phyloP scores from a whole-genome alignment of 2,113 vertebrate species.

The Suricata suricatta region DNA sequence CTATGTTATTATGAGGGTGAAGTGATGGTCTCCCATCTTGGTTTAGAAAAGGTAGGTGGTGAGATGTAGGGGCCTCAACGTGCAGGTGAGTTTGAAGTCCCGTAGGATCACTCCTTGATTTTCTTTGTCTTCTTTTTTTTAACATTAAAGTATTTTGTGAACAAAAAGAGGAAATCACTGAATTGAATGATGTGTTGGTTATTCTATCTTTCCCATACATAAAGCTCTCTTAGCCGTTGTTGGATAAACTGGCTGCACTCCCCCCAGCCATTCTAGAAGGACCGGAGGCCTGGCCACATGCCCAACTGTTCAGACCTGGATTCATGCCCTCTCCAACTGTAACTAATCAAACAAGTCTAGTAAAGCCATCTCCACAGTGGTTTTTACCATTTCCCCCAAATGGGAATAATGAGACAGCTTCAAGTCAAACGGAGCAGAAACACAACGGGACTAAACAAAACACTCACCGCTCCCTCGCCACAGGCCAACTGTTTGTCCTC shows the following conservation, averaged over 20 bases:
- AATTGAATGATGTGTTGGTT: not conserved
- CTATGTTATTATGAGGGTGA: not conserved
- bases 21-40: not conserved
- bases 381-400: not conserved
- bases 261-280: not conserved
- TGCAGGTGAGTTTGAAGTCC: not conserved
- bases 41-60: not conserved
- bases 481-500: slow-evolving; percentile 70
- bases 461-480: slow-evolving; percentile 67
- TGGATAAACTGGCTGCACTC: not conserved
- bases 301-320: not conserved
- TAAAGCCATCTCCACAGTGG: not conserved
- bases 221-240: not conserved
- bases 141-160: not conserved
- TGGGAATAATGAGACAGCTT: not conserved
- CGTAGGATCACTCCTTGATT: not conserved
- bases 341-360: not conserved
- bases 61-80: not conserved
- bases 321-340: rapidly evolving
- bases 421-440: not conserved
- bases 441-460: not conserved
- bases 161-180: not conserved
- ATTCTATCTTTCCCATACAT: not conserved
- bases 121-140: not conserved
- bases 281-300: not conserved